Conservation (phyloP, 2,888 invertebrate species). For the Dicranocentrus wangi region DNA sequence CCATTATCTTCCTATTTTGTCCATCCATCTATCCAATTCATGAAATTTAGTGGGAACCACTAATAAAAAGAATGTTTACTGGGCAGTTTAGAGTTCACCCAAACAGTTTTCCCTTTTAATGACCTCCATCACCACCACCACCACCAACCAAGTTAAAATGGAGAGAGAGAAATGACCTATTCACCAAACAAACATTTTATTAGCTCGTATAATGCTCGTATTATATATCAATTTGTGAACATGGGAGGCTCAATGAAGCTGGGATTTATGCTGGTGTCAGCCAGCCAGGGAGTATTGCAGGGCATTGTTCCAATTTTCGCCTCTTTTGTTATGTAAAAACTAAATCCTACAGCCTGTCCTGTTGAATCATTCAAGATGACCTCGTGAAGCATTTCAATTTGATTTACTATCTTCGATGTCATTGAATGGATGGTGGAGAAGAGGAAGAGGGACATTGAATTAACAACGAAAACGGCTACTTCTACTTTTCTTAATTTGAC, state of each 20-base stretch:
- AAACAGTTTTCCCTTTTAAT: background rate
- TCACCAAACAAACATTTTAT: conserved; percentile 6
- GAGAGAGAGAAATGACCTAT: conserved; percentile 2
- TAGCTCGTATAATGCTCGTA: too few relatives aligned
- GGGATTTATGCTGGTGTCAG: conserved; percentile 35
- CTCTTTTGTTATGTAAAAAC: background rate
- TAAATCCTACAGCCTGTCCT: too few relatives aligned
- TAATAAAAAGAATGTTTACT: conserved; percentile 32
- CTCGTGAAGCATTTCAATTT: conserved; percentile 17
- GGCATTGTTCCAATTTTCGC: conserved; percentile 45
- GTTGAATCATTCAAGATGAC: background rate
- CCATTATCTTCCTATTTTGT: conserved; percentile 45
- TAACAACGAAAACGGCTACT: too few relatives aligned
- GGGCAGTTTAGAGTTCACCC: background rate
- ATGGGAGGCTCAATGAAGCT: background rate
- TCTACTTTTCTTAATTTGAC: too few relatives aligned
- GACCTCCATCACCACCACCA: conserved; percentile 8
- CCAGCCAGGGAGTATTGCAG: conserved; percentile 23
- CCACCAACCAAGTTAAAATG: too few relatives aligned
- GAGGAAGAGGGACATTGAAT: too few relatives aligned
- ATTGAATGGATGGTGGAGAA: background rate
- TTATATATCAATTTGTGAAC: conserved; percentile 40
- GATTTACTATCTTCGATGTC: conserved; percentile 9
- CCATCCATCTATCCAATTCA: conserved; percentile 31
- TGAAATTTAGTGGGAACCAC: conserved; percentile 9